Evolutionary conservation across 1,140 invertebrate genomes (phyloP).

Genomic region (Plutomurus gul): DNA sequence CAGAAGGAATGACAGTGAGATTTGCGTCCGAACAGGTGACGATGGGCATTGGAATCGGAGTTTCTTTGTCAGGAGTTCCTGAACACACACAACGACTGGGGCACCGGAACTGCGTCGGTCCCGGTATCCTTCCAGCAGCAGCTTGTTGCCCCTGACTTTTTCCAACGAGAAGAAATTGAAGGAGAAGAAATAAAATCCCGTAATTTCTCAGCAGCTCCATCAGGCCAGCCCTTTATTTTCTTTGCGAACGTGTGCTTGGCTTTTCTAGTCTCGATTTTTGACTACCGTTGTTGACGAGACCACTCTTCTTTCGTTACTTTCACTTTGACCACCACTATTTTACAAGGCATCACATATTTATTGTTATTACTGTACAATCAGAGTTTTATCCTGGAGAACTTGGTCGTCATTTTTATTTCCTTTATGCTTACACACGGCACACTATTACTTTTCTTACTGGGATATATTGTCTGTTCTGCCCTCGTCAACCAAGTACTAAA

Average conservation of each 20-base stretch:
- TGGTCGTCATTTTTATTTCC: conserved; percentile 20
- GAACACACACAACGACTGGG: neutral
- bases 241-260: conserved; percentile 6
- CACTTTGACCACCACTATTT: conserved; percentile 16
- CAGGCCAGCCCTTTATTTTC: conserved; percentile 1
- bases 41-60: conserved; percentile 21
- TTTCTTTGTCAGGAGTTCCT: neutral
- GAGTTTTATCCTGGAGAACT: conserved; percentile 15
- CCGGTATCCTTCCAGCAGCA: neutral
- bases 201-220: conserved; percentile 5
- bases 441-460: too few relatives aligned
- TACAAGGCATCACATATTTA: neutral
- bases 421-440: too few relatives aligned
- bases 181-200: conserved; percentile 29
- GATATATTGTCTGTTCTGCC: too few relatives aligned
- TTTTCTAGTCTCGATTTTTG: neutral
- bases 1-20: too few relatives aligned
- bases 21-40: too few relatives aligned
- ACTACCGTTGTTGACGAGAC: too few relatives aligned
- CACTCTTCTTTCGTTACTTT: conserved; percentile 20
- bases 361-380: conserved; percentile 20
- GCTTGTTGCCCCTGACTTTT: neutral
- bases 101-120: neutral
- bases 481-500: too few relatives aligned
- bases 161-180: neutral